Base-by-base conservation (phyloP, 2,113 vertebrate species). In the Catharus fuscescens region DNA sequence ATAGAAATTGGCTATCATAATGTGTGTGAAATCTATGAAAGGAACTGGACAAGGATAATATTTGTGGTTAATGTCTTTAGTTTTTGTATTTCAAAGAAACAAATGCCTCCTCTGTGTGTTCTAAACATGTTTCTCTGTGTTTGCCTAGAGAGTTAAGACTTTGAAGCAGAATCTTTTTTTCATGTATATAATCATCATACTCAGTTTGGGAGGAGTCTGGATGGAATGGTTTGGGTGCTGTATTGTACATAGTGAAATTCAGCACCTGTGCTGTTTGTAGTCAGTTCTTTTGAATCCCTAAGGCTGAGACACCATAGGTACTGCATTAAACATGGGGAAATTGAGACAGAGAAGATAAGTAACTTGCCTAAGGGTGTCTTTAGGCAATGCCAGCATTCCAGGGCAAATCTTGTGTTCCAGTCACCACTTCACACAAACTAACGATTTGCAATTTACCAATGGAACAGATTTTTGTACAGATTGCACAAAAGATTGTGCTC, bases 281-380 rank as follows among this genome's bases (percentile, higher is more conserved):
- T 77, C 52, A 44, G 66, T 60, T 74, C 89, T 70, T 94, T 84
- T 47, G 74, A 90, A 77, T 90, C 52, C 54, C 42, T 47, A 4
- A 69, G 66, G 67, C 76, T 80, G 82, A 92, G 90, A 53, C 71
- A 50, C 38, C 78, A 4, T 12, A 71, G 57, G 72, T 88, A 45
- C 79, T 91, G 74, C 88, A 83, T 90, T 88, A 92, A 88, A 92
- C 77, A 84, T 78, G 78, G 91, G 40, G 65, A 93, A 89, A 87
- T 21, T 45, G 88, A 86, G 88, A 90, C 93, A 48, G 62, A 80
- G 79, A 64, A 80, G 85, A 73, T 91, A 91, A 83, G 71, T 71
- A 70, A 80, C 60, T 80, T 57, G 82, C 88, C 76, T 88, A 19
- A 64, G 53, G 94, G 79, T 74, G 52, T 45, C 74, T 73, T 80